Evolutionary conservation across 2,113 vertebrate species (phyloP).

Genomic region (Toxotes jaculatrix): DNA sequence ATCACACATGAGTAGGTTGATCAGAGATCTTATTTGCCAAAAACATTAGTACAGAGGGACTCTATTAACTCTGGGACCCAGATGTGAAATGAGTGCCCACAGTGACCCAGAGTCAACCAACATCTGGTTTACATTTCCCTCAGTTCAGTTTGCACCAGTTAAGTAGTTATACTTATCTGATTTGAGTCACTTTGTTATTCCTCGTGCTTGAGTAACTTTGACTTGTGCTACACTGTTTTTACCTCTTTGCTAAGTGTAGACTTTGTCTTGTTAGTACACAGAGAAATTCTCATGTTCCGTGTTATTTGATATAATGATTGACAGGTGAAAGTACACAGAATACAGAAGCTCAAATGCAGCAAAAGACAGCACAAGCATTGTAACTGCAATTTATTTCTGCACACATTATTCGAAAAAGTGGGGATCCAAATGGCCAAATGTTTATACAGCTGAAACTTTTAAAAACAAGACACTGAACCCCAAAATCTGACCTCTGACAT

Average conservation of each 20-base stretch:
- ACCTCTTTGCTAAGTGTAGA: too few species aligned
- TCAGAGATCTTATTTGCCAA: neutral
- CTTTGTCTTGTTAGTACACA: neutral
- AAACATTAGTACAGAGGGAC: neutral
- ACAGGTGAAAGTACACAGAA: neutral
- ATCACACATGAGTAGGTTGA: neutral
- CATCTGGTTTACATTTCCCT: slow-evolving; percentile 40
- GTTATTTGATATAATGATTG: neutral
- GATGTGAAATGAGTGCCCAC: slow-evolving; percentile 17
- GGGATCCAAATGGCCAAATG: neutral
- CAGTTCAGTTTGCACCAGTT: slow-evolving; percentile 14
- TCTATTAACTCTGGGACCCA: neutral
- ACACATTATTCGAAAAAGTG: neutral
- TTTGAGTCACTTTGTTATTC: neutral
- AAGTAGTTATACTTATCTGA: slow-evolving; percentile 15
- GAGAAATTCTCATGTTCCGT: neutral
- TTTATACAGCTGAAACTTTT: neutral
- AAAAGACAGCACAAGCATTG: neutral
- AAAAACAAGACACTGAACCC: neutral
- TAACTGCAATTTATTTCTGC: neutral
- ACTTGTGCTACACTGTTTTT: neutral
- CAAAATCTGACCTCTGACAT: slow-evolving; percentile 12
- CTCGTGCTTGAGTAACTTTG: neutral
- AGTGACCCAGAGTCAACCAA: slow-evolving; percentile 16
- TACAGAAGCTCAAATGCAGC: neutral